These are phyloP conservation scores for Scrobipalpa atriplicella DNA, from an alignment of 2,888 invertebrate species.

Conservation along the genomic window DNA sequence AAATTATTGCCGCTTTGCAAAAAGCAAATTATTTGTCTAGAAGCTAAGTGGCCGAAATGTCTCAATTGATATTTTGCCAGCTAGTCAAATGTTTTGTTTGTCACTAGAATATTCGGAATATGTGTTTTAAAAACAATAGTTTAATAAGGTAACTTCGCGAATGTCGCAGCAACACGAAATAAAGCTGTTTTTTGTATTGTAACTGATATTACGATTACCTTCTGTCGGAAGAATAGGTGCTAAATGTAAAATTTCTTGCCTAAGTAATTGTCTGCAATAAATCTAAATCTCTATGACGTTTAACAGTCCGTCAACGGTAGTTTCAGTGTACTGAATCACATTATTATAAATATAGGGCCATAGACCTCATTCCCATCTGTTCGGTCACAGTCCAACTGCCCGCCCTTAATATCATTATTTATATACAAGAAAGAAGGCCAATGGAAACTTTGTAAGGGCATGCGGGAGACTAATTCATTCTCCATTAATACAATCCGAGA, in stretches of 20 bases:
- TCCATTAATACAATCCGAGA: slow-evolving; percentile 15
- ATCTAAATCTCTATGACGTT: too few species aligned
- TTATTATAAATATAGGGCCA: too few species aligned
- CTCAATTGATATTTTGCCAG: background rate
- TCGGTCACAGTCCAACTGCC: background rate
- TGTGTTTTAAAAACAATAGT: background rate
- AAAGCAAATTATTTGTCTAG: background rate
- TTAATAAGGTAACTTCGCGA: background rate
- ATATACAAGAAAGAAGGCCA: slow-evolving; percentile 26
- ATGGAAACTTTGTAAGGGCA: slow-evolving; percentile 27
- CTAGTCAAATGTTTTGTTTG: slow-evolving; percentile 17
- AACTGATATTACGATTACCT: too few species aligned
- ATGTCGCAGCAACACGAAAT: background rate
- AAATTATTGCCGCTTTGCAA: background rate
- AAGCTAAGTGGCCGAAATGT: background rate
- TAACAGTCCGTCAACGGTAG: too few species aligned
- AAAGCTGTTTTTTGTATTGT: too few species aligned
- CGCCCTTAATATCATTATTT: slow-evolving; percentile 24
- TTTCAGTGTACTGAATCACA: too few species aligned
- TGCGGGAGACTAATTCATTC: slow-evolving; percentile 15
- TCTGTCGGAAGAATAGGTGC: background rate
- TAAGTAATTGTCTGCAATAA: background rate
- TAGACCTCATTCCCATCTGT: too few species aligned
- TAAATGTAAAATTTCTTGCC: background rate
- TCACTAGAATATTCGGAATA: slow-evolving; percentile 8